phyloP scores from a whole-genome alignment of 2,888 invertebrate genomes.

The Dasysyrphus albostriatus region DNA sequence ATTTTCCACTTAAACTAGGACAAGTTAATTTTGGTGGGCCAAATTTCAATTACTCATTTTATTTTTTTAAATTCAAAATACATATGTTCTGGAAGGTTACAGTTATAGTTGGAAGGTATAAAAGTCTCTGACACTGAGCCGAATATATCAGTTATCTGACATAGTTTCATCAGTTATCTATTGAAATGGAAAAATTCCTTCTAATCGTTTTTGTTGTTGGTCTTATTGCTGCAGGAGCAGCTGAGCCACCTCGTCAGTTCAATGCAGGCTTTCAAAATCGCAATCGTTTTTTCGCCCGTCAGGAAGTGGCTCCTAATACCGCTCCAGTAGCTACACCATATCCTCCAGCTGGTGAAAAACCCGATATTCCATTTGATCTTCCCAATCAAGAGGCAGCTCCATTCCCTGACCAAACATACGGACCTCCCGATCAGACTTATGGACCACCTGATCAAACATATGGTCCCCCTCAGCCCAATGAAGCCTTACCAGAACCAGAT shows the following conservation, averaged over 20 bases:
- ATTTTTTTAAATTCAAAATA: constrained; percentile 4
- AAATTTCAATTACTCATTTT: constrained; percentile 14
- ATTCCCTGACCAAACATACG: constrained; percentile 49
- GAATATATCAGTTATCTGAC: constrained; percentile 52
- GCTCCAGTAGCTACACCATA: constrained; percentile 50
- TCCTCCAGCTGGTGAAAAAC: constrained; percentile 63
- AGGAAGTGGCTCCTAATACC: constrained; percentile 49
- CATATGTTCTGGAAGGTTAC: background rate
- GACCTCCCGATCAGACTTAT: constrained; percentile 57
- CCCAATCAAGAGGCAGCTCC: constrained; percentile 54
- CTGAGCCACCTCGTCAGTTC: constrained; percentile 58
- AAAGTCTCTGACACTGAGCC: constrained; percentile 15
- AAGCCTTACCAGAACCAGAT: constrained; percentile 29
- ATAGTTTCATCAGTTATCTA: constrained; percentile 13
- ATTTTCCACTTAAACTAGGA: constrained; percentile 16
- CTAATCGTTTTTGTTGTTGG: constrained; percentile 27
- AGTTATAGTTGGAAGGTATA: constrained; percentile 34
- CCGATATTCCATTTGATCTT: constrained; percentile 66
- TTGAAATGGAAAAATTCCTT: constrained; percentile 50
- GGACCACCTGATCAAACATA: constrained; percentile 62
- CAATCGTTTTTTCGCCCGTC: constrained; percentile 60
- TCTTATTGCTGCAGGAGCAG: constrained; percentile 39
- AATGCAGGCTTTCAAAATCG: constrained; percentile 53
- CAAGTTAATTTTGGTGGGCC: background rate
- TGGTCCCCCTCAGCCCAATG: constrained; percentile 46